These are phyloP conservation scores for Pangasius krempfi DNA, from an alignment of 2,797 vertebrate species.

Conservation along the genomic window DNA sequence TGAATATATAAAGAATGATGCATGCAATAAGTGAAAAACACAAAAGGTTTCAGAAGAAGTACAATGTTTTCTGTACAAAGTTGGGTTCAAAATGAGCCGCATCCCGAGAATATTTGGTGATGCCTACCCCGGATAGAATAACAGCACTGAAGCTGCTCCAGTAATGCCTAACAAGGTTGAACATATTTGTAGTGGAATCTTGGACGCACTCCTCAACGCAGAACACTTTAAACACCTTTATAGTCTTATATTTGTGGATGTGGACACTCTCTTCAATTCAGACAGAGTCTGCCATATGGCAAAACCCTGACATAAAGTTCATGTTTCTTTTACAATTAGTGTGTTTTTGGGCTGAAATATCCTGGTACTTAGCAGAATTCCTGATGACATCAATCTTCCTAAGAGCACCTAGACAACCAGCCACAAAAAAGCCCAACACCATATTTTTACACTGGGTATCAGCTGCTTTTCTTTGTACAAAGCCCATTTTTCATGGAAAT, in stretches of 20 bases:
- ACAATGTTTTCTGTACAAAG: neutral
- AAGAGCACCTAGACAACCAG: conserved; percentile 17
- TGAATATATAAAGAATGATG: neutral
- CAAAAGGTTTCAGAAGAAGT: neutral
- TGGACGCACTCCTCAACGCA: neutral
- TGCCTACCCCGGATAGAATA: neutral
- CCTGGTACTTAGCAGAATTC: conserved; percentile 6
- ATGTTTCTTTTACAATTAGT: neutral
- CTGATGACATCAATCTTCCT: conserved; percentile 26
- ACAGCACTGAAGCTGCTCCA: neutral
- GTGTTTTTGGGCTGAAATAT: neutral
- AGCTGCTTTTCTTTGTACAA: neutral
- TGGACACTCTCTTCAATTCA: neutral
- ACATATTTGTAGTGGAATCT: neutral
- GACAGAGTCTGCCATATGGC: neutral
- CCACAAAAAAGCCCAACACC: conserved; percentile 1
- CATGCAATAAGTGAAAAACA: neutral
- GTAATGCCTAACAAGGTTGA: neutral
- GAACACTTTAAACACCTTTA: neutral
- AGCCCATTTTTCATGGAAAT: neutral
- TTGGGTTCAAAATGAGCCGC: neutral
- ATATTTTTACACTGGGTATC: neutral
- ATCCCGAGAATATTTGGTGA: neutral
- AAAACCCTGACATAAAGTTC: neutral
- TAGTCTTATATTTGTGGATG: conserved; percentile 6